Conservation (phyloP, 2,797 vertebrate species). For the Lagothrix lagotricha region DNA sequence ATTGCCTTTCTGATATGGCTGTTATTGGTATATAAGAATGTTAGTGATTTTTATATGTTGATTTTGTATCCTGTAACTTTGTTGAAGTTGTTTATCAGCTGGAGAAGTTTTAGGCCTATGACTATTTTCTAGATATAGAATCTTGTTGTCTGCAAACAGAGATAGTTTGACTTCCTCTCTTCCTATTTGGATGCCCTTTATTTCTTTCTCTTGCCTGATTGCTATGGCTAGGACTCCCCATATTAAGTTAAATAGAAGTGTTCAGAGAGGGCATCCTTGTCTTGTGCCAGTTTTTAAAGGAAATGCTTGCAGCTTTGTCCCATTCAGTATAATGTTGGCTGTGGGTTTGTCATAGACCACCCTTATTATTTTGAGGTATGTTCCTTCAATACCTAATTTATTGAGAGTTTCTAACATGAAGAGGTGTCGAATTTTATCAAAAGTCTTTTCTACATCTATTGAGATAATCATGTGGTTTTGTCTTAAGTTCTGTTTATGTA, state of each 20-base stretch:
- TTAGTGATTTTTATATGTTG: background rate
- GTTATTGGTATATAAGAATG: background rate
- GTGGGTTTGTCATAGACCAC: background rate
- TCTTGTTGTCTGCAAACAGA: background rate
- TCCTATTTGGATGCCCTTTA: background rate
- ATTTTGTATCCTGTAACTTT: background rate
- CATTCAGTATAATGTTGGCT: background rate
- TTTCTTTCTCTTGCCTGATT: background rate
- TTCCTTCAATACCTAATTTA: background rate
- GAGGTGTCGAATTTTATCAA: background rate
- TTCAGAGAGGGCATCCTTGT: background rate
- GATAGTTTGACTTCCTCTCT: background rate
- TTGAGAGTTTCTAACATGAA: no score
- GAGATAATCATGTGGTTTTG: background rate
- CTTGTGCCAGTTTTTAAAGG: background rate
- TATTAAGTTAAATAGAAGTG: background rate
- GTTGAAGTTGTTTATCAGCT: background rate
- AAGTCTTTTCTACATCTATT: background rate
- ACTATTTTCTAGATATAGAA: background rate
- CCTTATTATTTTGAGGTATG: background rate
- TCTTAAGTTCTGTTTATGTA: background rate
- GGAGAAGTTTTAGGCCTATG: background rate
- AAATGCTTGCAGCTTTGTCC: background rate
- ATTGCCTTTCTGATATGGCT: background rate
- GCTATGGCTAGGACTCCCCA: background rate